Base-by-base conservation (phyloP, 1,140 invertebrate species). In the Cherax quadricarinatus region DNA sequence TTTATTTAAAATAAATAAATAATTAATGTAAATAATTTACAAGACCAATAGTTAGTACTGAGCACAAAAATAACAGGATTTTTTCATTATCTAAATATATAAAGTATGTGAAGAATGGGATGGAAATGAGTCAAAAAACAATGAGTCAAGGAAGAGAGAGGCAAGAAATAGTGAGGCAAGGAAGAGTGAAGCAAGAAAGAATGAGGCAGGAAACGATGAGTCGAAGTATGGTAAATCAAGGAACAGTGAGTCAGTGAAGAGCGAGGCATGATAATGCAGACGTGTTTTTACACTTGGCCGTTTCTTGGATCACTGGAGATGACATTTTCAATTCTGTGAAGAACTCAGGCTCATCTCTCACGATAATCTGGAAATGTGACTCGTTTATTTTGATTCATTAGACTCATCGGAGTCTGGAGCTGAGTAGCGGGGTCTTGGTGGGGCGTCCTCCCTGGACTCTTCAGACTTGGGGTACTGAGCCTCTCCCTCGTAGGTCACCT, bases 401-500 rank as follows among this genome's bases (percentile, higher is more conserved):
- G 57, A 60, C 18, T 66, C 62, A 66, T 66, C 18, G 21, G 62
- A 66, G 1, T 75, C 70, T 1, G 70, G 70, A 57, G 53, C 6
- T 9, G 14, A 57, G 66, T 70, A 70, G 5, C 5, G 18, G 14
- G 14, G 1, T n/a, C 21, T 18, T 1, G 66, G 66, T 70, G 66
- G 66, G 5, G 16, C 16, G 18, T 70, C 9, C 66, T 18, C 66
- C 14, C 14, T 12, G 6, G 53, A 1, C 62, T 66, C 62, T 18
- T 18, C 14, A 66, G 62, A 66, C 70, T 75, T n/a, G 6, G 70
- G 70, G 70, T 75, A 75, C 6, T 53, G 79, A 51, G 92, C 92
- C 57, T 89, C 91, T 3, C 92, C 92, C 82, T 93, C 92, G 92
- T 93, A 93, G n/a, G 21, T 60, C 9, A 93, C 93, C 16, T 94